These are phyloP conservation scores for Oxyura jamaicensis DNA, from an alignment of 2,113 vertebrate species.

Conservation along the genomic window DNA sequence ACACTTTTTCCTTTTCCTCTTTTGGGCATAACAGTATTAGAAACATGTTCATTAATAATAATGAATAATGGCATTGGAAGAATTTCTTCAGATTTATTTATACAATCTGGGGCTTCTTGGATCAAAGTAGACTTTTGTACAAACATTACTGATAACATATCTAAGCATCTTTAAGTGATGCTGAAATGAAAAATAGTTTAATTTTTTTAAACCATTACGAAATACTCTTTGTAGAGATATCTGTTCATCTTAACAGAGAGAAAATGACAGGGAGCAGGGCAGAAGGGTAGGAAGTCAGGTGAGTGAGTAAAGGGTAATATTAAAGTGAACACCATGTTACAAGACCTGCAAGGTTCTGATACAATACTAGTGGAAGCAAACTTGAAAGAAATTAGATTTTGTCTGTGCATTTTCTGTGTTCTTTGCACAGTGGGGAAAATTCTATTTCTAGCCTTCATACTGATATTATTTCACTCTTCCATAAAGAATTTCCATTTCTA, in stretches of 20 bases:
- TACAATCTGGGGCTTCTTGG: background rate
- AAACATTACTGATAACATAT: background rate
- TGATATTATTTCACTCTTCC: background rate
- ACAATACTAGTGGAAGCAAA: background rate
- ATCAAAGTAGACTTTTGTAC: background rate
- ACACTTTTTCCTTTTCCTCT: background rate
- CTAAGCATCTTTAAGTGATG: background rate
- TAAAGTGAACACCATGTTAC: background rate
- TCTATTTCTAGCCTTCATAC: background rate
- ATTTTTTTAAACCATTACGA: background rate
- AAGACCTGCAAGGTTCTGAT: background rate
- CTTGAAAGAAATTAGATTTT: background rate
- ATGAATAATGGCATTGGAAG: background rate
- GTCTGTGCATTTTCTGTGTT: rapidly evolving
- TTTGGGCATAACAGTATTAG: background rate
- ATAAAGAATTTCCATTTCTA: background rate
- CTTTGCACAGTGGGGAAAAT: background rate
- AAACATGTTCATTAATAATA: background rate
- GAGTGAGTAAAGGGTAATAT: background rate
- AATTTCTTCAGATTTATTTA: background rate
- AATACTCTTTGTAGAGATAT: background rate
- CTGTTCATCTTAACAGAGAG: background rate
- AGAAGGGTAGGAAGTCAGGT: background rate
- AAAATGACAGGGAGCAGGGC: background rate
- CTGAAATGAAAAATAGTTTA: background rate